Evolutionary conservation across 2,113 vertebrate genomes (phyloP).

Genomic region (Zapornia atra): DNA sequence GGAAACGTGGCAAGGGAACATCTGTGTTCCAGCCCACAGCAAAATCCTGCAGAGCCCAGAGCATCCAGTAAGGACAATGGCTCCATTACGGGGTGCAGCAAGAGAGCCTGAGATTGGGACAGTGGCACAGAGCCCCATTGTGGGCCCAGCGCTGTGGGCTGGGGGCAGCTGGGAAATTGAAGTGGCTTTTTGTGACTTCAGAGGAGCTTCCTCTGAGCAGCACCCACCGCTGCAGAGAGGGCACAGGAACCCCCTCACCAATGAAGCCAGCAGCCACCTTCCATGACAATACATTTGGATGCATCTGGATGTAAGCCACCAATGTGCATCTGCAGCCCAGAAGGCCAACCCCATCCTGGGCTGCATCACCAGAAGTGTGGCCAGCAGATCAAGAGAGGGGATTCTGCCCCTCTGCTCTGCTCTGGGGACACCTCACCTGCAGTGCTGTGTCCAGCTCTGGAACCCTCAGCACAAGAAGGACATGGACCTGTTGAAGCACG

Average conservation of each 20-base stretch:
- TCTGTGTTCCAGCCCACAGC: background rate
- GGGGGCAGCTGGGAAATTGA: background rate
- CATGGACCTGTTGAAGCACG: no score
- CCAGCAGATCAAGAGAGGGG: no score
- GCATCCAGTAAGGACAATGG: accelerated
- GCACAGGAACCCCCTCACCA: background rate
- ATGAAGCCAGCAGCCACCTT: background rate
- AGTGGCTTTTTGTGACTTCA: background rate
- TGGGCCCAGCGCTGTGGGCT: background rate
- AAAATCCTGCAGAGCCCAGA: background rate
- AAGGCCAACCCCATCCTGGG: no score
- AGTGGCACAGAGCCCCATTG: accelerated
- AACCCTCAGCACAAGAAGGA: no score
- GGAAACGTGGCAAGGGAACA: background rate
- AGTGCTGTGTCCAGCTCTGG: no score
- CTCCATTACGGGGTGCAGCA: accelerated
- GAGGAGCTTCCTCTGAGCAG: background rate
- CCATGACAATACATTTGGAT: background rate
- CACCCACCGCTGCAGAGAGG: background rate
- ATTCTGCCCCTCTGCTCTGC: no score
- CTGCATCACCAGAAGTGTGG: no score
- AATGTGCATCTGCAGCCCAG: no score
- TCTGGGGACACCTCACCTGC: no score
- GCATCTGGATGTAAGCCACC: no score
- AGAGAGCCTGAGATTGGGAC: no score